Base-by-base conservation (phyloP, 1,140 invertebrate genomes). In the Magallana ariakensis region DNA sequence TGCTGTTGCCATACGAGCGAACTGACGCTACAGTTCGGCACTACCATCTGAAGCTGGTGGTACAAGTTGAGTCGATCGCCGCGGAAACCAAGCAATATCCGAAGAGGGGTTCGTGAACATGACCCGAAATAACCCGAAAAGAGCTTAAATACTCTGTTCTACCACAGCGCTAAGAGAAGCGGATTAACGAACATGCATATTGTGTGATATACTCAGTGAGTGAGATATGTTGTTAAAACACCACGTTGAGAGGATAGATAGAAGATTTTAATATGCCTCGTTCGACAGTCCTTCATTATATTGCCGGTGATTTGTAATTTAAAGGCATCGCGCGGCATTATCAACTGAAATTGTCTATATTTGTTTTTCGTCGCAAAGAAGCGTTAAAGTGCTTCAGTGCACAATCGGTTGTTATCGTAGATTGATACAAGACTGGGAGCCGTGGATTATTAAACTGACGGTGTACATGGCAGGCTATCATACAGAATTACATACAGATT, bases 381-480 rank as follows among this genome's bases (percentile, higher is more conserved):
- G 66, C 66, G 66, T 75, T 75, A 75, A 75, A 75, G 66, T 75
- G 66, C 22, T 75, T 33, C 22, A 33, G 22, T 75, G 66, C 66
- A 75, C 66, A 75, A 75, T 75, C 66, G 66, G 66, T 75, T 75
- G 66, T 75, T 75, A 75, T 75, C 66, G 66, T 75, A 26, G 33
- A 75, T 75, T 75, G 66, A 75, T 75, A 75, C 66, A 75, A 19
- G 66, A 75, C 66, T 26, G 66, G 22, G 19, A 75, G 66, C 33
- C 9, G 66, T 75, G 66, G 66, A 75, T 75, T 75, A 75, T 75
- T 75, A 75, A 75, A 75, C 66, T 26, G 66, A 75, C 66, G 66
- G 66, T 75, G 22, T 75, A 75, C 66, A 75, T 75, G 66, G 66
- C 66, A 75, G 22, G 11, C 22, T 75, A 75, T 75, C 66, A 26